phyloP scores from a whole-genome alignment of 2,113 vertebrate genomes.

The Sialia sialis region DNA sequence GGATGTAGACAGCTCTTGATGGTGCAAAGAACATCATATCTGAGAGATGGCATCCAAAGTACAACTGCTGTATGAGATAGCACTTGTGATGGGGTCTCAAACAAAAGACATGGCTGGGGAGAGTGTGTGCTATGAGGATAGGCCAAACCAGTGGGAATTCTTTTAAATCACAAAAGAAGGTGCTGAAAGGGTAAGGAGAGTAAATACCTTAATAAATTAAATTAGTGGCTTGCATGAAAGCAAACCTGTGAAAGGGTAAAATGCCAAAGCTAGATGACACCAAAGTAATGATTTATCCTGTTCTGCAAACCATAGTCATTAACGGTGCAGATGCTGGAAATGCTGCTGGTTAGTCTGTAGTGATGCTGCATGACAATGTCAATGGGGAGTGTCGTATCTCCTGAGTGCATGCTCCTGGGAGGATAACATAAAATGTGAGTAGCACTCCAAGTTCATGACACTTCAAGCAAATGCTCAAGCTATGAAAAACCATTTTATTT shows the following conservation, averaged over 20 bases:
- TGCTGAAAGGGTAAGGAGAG: neutral
- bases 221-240: neutral
- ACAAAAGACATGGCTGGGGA: neutral
- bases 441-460: neutral
- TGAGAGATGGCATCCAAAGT: neutral
- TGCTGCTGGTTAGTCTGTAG: neutral
- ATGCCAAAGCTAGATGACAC: neutral
- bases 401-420: neutral
- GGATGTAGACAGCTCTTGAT: neutral
- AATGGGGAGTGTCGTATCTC: fast-evolving
- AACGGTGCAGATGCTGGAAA: neutral
- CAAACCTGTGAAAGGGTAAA: neutral
- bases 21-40: neutral
- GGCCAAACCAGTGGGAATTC: neutral
- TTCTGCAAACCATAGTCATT: neutral
- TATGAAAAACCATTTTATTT: neutral
- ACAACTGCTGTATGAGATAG: fast-evolving
- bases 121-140: neutral
- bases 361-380: neutral
- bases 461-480: neutral
- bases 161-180: neutral
- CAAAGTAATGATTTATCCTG: neutral
- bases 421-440: neutral
- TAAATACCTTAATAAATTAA: neutral
- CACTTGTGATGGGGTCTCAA: neutral